These are phyloP conservation scores for Mesaphorura yosii DNA, from an alignment of 1,140 invertebrate species.

Conservation along the genomic window DNA sequence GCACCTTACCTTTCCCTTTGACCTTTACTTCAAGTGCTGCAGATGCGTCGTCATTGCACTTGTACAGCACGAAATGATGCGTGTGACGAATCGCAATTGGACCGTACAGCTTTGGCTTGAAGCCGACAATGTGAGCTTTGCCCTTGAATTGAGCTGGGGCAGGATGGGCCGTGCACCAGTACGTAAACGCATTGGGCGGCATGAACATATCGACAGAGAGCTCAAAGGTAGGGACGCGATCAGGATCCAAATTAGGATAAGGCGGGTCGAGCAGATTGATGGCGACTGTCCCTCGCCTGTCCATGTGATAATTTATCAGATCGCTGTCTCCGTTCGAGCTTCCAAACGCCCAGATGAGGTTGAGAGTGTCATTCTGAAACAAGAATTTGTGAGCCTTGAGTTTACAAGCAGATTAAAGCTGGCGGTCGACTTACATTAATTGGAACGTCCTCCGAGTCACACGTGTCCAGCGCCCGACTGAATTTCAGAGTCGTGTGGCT, in stretches of 20 bases:
- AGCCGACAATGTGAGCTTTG: constrained; percentile 69
- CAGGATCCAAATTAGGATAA: constrained; percentile 40
- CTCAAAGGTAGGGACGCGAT: constrained; percentile 51
- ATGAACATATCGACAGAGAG: constrained; percentile 45
- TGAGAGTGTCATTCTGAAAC: constrained; percentile 46
- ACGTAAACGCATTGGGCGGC: constrained; percentile 46
- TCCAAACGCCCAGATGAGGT: constrained; percentile 62
- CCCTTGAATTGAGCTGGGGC: constrained; percentile 47
- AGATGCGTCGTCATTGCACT: not conserved
- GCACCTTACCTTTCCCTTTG: no score
- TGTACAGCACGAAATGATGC: not conserved
- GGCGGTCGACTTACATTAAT: constrained; percentile 43
- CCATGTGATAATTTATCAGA: constrained; percentile 45
- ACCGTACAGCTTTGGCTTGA: not conserved
- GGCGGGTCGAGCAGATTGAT: constrained; percentile 45
- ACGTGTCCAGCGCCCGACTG: constrained; percentile 60
- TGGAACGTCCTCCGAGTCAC: constrained; percentile 57
- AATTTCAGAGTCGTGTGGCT: constrained; percentile 68
- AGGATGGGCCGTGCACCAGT: constrained; percentile 78
- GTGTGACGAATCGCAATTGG: not conserved
- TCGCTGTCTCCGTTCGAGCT: constrained; percentile 42
- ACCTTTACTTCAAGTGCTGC: no score
- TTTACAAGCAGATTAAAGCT: no score
- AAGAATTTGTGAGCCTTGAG: constrained; percentile 1
- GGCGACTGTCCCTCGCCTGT: constrained; percentile 52